Base-by-base conservation (phyloP, 2,888 invertebrate genomes). In the Lithophane socia region DNA sequence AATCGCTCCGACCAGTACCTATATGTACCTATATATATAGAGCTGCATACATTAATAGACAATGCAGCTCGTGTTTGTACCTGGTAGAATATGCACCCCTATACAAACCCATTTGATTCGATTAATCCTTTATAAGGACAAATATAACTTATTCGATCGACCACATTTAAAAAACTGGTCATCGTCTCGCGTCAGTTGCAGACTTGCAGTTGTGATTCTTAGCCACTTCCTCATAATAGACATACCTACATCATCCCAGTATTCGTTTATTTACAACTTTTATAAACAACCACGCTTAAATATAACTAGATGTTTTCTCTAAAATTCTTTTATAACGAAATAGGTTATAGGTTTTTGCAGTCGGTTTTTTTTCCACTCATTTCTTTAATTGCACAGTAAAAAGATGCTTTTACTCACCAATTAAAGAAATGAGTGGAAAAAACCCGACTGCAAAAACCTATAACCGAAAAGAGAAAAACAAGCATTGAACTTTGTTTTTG, bases 11-110 rank as follows among this genome's bases (percentile, higher is more conserved):
- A 64, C 68, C 24, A 49, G 18, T 42, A n/a, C 10, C n/a, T n/a
- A 56, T 12, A 61, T 74, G 54, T 12, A n/a, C n/a, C n/a, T n/a
- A n/a, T n/a, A n/a, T n/a, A 3, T 70, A 52, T 67, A 37, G 49
- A 76, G 63, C 60, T 73, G 75, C 68, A 73, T 82, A 54, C 49
- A 83, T 83, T 64, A 74, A 73, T 52, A 61, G 12, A 58, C 64
- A 75, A 80, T 71, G 54, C 64, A 65, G 61, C 75, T 58, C 52
- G 42, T 60, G 49, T 63, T 61, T 47, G 21, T 37, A 18, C 52
- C 16, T 29, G 12, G 16, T 63, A 10, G 83, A 65, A 66, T 52
- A 64, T 44, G 29, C 56, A 54, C 16, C 13, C 16, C 9, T 68
- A 16, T 5, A 44, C 3, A 24, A 24, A 42, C 24, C 18, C 44